Conservation (phyloP, 2,888 invertebrate genomes). For the Busseola fusca region DNA sequence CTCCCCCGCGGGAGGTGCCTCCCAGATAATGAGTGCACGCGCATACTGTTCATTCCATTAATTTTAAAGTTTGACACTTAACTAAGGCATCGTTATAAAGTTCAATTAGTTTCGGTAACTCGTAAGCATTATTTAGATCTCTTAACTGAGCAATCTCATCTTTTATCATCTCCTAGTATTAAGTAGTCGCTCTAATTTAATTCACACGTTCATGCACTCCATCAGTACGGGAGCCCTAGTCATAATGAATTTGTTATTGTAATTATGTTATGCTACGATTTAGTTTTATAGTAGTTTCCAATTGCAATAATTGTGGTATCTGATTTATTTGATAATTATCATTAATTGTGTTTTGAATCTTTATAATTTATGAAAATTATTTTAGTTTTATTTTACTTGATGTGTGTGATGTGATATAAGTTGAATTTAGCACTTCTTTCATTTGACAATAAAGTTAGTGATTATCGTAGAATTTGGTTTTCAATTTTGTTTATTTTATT, state of each 20-base stretch:
- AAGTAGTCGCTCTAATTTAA: slow-evolving; percentile 69
- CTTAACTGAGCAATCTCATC: slow-evolving; percentile 77
- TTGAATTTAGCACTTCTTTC: slow-evolving; percentile 52
- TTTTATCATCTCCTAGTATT: slow-evolving; percentile 68
- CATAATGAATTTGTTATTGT: slow-evolving; percentile 70
- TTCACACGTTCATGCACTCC: slow-evolving; percentile 71
- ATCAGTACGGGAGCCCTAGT: slow-evolving; percentile 77
- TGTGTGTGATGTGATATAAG: slow-evolving; percentile 59
- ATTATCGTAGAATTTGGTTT: slow-evolving; percentile 60
- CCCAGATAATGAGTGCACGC: slow-evolving; percentile 81
- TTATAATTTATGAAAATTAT: slow-evolving; percentile 62
- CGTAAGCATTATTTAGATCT: slow-evolving; percentile 80
- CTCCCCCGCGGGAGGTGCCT: slow-evolving; percentile 90
- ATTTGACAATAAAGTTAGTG: slow-evolving; percentile 64
- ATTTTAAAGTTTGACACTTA: slow-evolving; percentile 72
- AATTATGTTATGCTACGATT: slow-evolving; percentile 56
- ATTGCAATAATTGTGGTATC: slow-evolving; percentile 69
- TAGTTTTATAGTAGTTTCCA: slow-evolving; percentile 65
- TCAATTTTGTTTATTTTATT: slow-evolving; percentile 55
- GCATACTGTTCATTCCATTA: slow-evolving; percentile 76
- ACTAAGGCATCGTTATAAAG: slow-evolving; percentile 59
- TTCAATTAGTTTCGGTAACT: slow-evolving; percentile 64
- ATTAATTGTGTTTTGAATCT: slow-evolving; percentile 63
- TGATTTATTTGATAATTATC: slow-evolving; percentile 62
- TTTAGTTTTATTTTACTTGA: slow-evolving; percentile 56